These are phyloP conservation scores for Patella vulgata DNA, from an alignment of 1,140 invertebrate genomes.

Conservation along the genomic window DNA sequence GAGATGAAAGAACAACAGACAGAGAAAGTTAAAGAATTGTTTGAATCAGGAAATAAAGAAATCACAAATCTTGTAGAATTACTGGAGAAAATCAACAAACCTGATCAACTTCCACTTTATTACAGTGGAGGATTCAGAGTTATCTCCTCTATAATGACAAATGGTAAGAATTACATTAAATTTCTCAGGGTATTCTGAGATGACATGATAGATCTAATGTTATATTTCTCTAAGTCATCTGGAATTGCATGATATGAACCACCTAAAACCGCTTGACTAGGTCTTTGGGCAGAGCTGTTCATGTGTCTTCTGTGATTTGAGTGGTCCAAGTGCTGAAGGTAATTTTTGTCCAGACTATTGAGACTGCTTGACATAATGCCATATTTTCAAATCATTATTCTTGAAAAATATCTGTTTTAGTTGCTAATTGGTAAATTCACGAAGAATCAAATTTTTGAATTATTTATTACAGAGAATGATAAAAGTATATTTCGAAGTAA, in stretches of 20 bases:
- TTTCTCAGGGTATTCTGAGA: background rate
- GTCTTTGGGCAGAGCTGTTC: too few species aligned
- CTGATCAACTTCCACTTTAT: constrained; percentile 55
- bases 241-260: too few species aligned
- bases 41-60: constrained; percentile 48
- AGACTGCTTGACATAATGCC: too few species aligned
- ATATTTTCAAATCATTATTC: too few species aligned
- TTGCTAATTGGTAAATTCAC: too few species aligned
- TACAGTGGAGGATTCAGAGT: constrained; percentile 61
- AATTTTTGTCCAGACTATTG: too few species aligned
- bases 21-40: constrained; percentile 45
- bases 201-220: background rate
- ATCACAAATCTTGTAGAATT: constrained; percentile 49
- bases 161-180: constrained; percentile 36
- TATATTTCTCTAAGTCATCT: too few species aligned
- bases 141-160: constrained; percentile 34
- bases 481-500: constrained; percentile 57
- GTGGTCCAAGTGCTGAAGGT: too few species aligned
- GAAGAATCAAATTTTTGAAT: too few species aligned
- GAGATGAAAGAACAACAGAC: constrained; percentile 48
- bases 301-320: too few species aligned
- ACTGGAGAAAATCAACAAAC: constrained; percentile 45
- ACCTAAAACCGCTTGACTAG: too few species aligned
- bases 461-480: constrained; percentile 45
- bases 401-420: too few species aligned